These are phyloP conservation scores for Thymallus thymallus DNA, from an alignment of 2,113 vertebrate genomes.

Conservation along the genomic window DNA sequence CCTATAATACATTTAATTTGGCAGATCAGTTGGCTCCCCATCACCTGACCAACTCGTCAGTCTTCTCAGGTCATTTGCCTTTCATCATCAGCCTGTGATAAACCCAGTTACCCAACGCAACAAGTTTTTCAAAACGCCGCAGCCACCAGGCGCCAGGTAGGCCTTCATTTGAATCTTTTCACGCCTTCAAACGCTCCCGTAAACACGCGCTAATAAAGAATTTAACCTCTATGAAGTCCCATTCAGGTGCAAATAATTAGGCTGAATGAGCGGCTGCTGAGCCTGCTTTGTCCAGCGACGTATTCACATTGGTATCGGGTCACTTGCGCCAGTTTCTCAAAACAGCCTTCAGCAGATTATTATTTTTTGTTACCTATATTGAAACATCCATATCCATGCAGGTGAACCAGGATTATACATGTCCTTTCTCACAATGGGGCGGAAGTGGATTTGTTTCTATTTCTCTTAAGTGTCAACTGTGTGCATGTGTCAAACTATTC, in stretches of 20 bases:
- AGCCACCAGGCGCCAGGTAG: conserved; percentile 45
- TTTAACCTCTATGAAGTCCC: conserved; percentile 23
- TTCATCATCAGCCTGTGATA: neutral
- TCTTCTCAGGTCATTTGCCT: neutral
- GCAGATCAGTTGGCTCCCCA: too few relatives aligned
- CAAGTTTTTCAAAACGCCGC: conserved; percentile 25
- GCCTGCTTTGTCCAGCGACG: neutral
- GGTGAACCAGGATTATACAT: too few relatives aligned
- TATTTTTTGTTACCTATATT: too few relatives aligned
- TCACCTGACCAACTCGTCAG: too few relatives aligned
- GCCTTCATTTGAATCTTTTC: conserved; percentile 6
- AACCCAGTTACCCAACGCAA: conserved; percentile 5
- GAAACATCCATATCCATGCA: too few relatives aligned
- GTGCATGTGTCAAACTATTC: neutral
- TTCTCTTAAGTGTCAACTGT: too few relatives aligned
- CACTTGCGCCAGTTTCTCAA: conserved; percentile 24
- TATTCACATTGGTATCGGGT: conserved; percentile 22
- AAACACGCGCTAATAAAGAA: conserved; percentile 33
- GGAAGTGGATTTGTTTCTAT: too few relatives aligned
- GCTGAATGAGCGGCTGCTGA: neutral
- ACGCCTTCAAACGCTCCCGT: conserved; percentile 29
- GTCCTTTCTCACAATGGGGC: too few relatives aligned
- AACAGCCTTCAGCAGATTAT: neutral
- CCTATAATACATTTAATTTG: too few relatives aligned
- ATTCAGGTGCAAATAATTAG: conserved; percentile 50